Evolutionary conservation across 2,113 vertebrate species (phyloP).

Genomic region (Boulengeromyrus knoepffleri): DNA sequence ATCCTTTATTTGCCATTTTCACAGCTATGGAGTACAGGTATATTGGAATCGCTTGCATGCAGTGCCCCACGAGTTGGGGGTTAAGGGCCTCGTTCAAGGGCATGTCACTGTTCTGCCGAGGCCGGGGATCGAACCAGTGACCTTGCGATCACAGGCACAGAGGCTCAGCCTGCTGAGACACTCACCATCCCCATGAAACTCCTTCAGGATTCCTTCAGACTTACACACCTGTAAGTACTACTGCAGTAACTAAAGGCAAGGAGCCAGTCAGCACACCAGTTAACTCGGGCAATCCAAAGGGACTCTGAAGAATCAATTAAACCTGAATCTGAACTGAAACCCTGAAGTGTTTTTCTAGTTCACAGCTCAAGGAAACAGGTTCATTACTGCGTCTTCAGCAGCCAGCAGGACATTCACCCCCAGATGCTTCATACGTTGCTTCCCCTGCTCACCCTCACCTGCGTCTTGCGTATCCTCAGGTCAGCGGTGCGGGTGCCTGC

Average conservation of each 20-base stretch:
- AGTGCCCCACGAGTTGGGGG: not conserved
- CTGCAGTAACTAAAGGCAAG: not conserved
- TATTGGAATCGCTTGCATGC: not conserved
- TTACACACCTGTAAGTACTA: not conserved
- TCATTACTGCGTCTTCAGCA: not conserved
- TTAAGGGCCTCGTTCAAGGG: not conserved
- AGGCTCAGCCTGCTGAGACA: not conserved
- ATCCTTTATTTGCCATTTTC: not conserved
- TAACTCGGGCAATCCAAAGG: not conserved
- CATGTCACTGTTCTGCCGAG: not conserved
- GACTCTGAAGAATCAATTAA: no score
- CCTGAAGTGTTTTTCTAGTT: not conserved
- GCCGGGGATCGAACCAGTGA: not conserved
- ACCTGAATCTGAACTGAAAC: not conserved
- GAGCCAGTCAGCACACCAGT: not conserved
- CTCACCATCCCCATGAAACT: not conserved
- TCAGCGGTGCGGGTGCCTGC: constrained; percentile 84
- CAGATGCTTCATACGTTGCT: not conserved
- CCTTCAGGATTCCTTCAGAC: not conserved
- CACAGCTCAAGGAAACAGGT: not conserved
- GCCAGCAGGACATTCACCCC: not conserved
- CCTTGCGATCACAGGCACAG: not conserved
- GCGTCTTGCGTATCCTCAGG: constrained; percentile 93
- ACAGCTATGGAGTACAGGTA: not conserved
- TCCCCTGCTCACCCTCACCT: constrained; percentile 59